These are phyloP conservation scores for Drosophila repleta DNA, from an alignment of 1,140 invertebrate species.

Conservation along the genomic window DNA sequence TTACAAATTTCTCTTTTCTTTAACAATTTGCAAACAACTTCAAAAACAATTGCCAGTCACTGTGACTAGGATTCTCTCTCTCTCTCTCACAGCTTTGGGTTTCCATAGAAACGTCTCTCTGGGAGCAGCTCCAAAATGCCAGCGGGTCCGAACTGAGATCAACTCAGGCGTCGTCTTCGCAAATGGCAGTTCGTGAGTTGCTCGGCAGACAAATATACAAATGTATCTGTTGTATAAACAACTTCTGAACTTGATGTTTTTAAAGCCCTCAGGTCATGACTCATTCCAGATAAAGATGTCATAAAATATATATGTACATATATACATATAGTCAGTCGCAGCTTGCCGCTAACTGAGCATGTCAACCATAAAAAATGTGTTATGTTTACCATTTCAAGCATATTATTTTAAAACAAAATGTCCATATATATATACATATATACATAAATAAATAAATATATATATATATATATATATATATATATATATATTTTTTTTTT, in stretches of 20 bases:
- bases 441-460: background rate
- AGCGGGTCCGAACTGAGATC: conserved; percentile 9
- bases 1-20: background rate
- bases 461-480: conserved; percentile 3
- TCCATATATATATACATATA: too few species aligned
- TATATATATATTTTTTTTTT: conserved; percentile 41
- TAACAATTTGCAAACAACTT: background rate
- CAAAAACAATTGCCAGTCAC: conserved; percentile 1
- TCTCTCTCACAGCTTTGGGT: background rate
- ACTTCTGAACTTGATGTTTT: background rate
- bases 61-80: background rate
- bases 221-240: background rate
- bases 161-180: conserved; percentile 5
- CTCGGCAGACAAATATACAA: background rate
- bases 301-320: conserved; percentile 18
- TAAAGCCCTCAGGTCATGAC: conserved; percentile 36
- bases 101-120: background rate
- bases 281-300: conserved; percentile 27
- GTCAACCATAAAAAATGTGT: conserved; percentile 25
- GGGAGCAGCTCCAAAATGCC: background rate
- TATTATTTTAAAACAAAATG: conserved; percentile 14
- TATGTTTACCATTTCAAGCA: conserved; percentile 37
- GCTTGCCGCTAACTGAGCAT: conserved; percentile 43
- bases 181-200: conserved; percentile 18
- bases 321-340: conserved; percentile 19